Conservation (phyloP, 2,888 invertebrate genomes). For the Mimumesa dahlbomi region DNA sequence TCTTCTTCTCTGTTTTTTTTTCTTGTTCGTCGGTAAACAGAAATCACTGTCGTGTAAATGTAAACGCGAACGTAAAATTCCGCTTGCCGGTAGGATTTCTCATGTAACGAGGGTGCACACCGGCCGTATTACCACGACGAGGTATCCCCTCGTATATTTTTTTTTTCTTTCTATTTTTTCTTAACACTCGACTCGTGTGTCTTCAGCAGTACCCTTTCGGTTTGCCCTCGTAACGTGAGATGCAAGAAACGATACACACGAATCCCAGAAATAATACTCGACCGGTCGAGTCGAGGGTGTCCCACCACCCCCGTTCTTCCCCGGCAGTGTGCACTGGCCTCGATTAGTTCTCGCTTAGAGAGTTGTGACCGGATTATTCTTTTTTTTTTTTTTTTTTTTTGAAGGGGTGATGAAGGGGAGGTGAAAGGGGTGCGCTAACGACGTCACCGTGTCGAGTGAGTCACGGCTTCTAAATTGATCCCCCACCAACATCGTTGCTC, state of each 20-base stretch:
- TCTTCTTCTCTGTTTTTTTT: not conserved
- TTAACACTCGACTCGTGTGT: slow-evolving; percentile 24
- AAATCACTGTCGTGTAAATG: slow-evolving; percentile 51
- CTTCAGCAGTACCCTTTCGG: slow-evolving; percentile 6
- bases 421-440: slow-evolving; percentile 55
- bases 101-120: slow-evolving; percentile 46
- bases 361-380: slow-evolving; percentile 54
- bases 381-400: slow-evolving; percentile 30
- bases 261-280: slow-evolving; percentile 60
- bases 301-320: slow-evolving; percentile 8
- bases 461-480: slow-evolving; percentile 65
- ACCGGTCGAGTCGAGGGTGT: slow-evolving; percentile 34
- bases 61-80: slow-evolving; percentile 39
- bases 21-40: slow-evolving; percentile 41
- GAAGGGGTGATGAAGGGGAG: slow-evolving; percentile 16
- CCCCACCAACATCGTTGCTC: slow-evolving; percentile 37
- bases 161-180: too few relatives aligned
- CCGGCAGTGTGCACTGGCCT: slow-evolving; percentile 49
- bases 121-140: slow-evolving; percentile 47
- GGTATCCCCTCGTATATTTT: slow-evolving; percentile 54
- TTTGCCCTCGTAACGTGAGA: slow-evolving; percentile 9
- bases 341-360: slow-evolving; percentile 63
- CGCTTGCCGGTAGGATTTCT: slow-evolving; percentile 32
- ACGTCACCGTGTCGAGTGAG: slow-evolving; percentile 64
- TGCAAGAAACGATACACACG: slow-evolving; percentile 29